Base-by-base conservation (phyloP, 2,113 vertebrate species). In the Notothenia rossii region DNA sequence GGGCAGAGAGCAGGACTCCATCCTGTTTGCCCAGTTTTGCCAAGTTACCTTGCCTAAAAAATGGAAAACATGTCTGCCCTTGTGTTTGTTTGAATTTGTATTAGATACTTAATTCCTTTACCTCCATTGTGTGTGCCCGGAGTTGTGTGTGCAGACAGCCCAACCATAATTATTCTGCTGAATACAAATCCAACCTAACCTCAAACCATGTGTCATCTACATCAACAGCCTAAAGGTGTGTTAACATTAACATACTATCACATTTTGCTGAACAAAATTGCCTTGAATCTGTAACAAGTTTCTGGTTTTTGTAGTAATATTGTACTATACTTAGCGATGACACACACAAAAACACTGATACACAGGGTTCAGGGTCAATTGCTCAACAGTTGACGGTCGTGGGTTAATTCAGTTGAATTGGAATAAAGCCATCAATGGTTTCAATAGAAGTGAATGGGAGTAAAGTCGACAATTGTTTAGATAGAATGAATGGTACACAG, bases 21-120 rank as follows among this genome's bases (percentile, higher is more conserved):
- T 62, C 45, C 29, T 29, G 29, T 67, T 48, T 4, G 48, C 22
- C 50, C 17, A 56, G 55, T 17, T 15, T 58, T 54, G 54, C 53
- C 20, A 73, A 22, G 14, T 59, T 75, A 59, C 76, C 61, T 86
- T 51, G 62, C 62, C 15, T 17, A 75, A 49, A 40, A 61, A 29
- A 13, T 51, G n/a, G 10, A 45, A 63, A 75, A 55, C 14, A 2
- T 48, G 29, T 77, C 18, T 71, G 54, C 65, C 54, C 65, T 77
- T 81, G 59, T 71, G 43, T 66, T 76, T 73, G 29, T 58, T 64
- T 58, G 15, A 73, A 46, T 60, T 72, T 55, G 17, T 40, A 40
- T 40, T n/a, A 33, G 25, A 69, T 17, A 62, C 66, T 73, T 72
- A 13, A 48, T 59, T 17, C 33, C 3, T 10, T 59, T 22, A 7